phyloP scores from a whole-genome alignment of 2,113 vertebrate genomes.

The Anser brachyrhynchus region DNA sequence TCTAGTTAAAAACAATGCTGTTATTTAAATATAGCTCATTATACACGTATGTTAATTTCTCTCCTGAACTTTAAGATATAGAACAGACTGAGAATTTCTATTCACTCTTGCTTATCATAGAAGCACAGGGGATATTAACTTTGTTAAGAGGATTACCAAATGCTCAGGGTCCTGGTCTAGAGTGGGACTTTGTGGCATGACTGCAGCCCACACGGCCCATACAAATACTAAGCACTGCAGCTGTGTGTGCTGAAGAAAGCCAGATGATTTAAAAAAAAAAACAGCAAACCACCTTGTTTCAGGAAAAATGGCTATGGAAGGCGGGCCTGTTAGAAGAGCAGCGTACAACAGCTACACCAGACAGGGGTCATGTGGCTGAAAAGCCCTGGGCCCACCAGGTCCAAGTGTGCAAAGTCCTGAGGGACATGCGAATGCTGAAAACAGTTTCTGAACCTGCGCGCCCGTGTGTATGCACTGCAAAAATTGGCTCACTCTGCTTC shows the following conservation, averaged over 20 bases:
- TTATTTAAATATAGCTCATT: conserved; percentile 34
- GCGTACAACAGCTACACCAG: accelerated
- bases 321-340: background rate
- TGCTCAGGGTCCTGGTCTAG: conserved; percentile 11
- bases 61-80: conserved; percentile 50
- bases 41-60: conserved; percentile 42
- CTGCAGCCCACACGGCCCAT: background rate
- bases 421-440: background rate
- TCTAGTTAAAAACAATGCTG: conserved; percentile 28
- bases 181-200: background rate
- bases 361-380: background rate
- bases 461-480: background rate
- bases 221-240: background rate
- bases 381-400: background rate
- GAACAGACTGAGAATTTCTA: conserved; percentile 41
- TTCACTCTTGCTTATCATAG: conserved; percentile 46
- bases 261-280: background rate
- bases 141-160: conserved; percentile 61
- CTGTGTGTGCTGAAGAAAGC: conserved; percentile 7
- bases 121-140: conserved; percentile 57
- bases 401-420: background rate
- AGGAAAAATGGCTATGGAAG: background rate
- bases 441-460: background rate
- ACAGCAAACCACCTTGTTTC: background rate
- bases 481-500: accelerated